A percentile compares a stretch with the other conserved stretches of the same genome.
Evolutionary conservation across 92 coral and sea anemone genomes (phyloP).

Genomic region (Micromussa lordhowensis): DNA sequence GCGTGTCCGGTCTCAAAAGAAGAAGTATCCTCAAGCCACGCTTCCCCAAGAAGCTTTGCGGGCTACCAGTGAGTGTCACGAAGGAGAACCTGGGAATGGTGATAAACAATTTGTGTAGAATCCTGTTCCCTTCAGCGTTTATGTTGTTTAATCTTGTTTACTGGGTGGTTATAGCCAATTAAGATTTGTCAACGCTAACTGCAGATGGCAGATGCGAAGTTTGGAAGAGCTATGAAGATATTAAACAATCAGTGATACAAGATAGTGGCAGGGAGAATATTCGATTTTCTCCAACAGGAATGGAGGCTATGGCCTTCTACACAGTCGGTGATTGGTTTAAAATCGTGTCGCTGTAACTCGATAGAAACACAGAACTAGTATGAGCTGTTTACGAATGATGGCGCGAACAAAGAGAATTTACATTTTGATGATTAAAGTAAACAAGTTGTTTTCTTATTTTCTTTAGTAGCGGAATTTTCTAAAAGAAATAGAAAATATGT

Average conservation of each 20-base stretch:
- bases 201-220: not conserved
- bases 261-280: not conserved
- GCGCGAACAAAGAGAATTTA: too few relatives aligned
- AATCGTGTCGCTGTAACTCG: too few relatives aligned
- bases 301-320: too few relatives aligned
- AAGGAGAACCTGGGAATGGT: constrained; percentile 58
- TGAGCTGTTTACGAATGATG: too few relatives aligned
- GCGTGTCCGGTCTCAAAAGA: constrained; percentile 57
- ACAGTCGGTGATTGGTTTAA: too few relatives aligned
- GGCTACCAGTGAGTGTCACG: constrained; percentile 45
- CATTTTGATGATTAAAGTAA: too few relatives aligned
- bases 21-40: constrained; percentile 48
- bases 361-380: too few relatives aligned
- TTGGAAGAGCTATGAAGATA: not conserved
- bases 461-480: too few relatives aligned
- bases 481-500: too few relatives aligned
- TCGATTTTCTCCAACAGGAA: too few relatives aligned
- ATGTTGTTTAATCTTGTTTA: constrained; percentile 67
- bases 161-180: constrained; percentile 51
- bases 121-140: constrained; percentile 71
- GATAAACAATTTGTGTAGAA: constrained; percentile 69
- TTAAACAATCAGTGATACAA: not conserved
- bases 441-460: too few relatives aligned
- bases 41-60: constrained; percentile 72
- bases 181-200: not conserved